Conservation (phyloP, 2,797 vertebrate genomes). For the Darevskia nairensis region DNA sequence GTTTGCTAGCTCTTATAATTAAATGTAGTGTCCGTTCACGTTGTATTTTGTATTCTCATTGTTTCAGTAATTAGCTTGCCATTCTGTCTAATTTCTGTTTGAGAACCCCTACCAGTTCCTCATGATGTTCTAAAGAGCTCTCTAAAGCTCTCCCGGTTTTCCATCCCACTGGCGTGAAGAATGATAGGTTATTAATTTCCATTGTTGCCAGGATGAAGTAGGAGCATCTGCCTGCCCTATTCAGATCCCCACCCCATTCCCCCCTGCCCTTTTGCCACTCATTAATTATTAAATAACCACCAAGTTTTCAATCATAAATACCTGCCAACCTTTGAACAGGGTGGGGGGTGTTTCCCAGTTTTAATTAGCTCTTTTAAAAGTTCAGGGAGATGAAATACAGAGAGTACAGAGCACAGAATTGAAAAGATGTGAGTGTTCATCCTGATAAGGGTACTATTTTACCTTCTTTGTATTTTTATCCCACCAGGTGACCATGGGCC, state of each 20-base stretch:
- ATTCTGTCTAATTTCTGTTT: slow-evolving; percentile 6
- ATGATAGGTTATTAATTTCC: background rate
- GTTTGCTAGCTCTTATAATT: background rate
- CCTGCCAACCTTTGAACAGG: background rate
- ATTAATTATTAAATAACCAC: background rate
- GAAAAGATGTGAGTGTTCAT: too few relatives aligned
- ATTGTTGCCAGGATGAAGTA: background rate
- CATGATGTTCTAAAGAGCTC: slow-evolving; percentile 24
- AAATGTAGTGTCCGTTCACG: background rate
- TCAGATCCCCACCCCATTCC: background rate
- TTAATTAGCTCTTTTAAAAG: background rate
- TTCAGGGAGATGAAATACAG: background rate
- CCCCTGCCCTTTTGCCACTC: background rate
- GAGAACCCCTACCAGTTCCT: background rate
- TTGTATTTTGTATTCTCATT: slow-evolving; percentile 6
- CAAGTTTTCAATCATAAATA: background rate
- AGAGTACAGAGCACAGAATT: too few relatives aligned
- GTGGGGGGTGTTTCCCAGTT: background rate
- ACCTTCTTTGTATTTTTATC: too few relatives aligned
- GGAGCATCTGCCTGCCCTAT: background rate
- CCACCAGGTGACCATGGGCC: too few relatives aligned
- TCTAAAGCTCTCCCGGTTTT: slow-evolving; percentile 1
- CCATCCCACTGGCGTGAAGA: background rate
- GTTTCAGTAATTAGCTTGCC: slow-evolving; percentile 28
- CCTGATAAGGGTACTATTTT: too few relatives aligned